These are phyloP conservation scores for Temnothorax nylanderi DNA, from an alignment of 1,140 invertebrate genomes.

Conservation along the genomic window DNA sequence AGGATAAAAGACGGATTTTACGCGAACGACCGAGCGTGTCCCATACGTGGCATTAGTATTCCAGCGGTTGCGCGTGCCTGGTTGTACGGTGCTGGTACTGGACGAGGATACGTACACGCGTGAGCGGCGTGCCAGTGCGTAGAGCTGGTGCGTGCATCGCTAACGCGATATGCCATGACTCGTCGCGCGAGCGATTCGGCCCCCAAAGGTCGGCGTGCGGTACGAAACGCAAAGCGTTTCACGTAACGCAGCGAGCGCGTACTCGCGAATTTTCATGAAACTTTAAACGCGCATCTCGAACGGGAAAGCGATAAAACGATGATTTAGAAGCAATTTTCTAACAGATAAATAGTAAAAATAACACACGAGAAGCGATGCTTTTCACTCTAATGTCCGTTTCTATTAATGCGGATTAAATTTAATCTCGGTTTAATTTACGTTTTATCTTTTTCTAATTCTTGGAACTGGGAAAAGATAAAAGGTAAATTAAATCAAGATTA, in stretches of 20 bases:
- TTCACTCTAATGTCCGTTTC: too few species aligned
- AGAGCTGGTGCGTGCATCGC: conserved; percentile 70
- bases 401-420: too few species aligned
- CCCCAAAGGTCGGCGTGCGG: conserved; percentile 77
- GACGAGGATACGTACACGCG: conserved; percentile 76
- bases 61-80: conserved; percentile 68
- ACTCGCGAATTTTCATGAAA: neutral
- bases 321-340: neutral
- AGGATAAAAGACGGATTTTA: conserved; percentile 57
- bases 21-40: conserved; percentile 41
- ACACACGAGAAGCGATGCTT: too few species aligned
- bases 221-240: conserved; percentile 12
- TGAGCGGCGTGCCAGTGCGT: conserved; percentile 77
- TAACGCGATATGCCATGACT: conserved; percentile 71
- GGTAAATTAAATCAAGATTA: too few species aligned
- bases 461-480: too few species aligned
- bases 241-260: neutral
- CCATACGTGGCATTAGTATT: conserved; percentile 77
- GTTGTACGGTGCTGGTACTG: conserved; percentile 78
- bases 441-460: too few species aligned
- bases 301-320: neutral
- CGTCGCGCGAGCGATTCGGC: conserved; percentile 65
- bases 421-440: too few species aligned
- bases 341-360: neutral
- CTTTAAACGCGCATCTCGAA: neutral